phyloP scores from a whole-genome alignment of 2,113 vertebrate species.

The Oncorhynchus masou region DNA sequence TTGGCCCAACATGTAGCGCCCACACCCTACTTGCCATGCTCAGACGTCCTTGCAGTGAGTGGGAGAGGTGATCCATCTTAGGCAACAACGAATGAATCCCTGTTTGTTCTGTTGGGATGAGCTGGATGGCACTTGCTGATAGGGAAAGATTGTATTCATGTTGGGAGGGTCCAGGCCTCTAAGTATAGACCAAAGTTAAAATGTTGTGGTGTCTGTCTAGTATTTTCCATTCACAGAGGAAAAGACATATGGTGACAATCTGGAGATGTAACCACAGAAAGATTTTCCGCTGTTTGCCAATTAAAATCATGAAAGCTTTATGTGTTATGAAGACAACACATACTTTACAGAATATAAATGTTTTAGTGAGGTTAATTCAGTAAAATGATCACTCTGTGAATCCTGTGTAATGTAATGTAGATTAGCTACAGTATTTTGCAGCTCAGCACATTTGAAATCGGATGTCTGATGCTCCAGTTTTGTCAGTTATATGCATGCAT shows the following conservation, averaged over 20 bases:
- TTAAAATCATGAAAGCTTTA: slow-evolving; percentile 28
- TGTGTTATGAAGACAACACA: neutral
- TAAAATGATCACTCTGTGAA: neutral
- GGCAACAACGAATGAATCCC: slow-evolving; percentile 52
- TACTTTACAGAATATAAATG: neutral
- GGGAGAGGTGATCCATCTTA: slow-evolving; percentile 38
- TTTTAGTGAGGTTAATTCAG: neutral
- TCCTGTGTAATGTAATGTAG: neutral
- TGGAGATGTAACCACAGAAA: slow-evolving; percentile 30
- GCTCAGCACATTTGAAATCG: neutral
- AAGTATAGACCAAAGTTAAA: neutral
- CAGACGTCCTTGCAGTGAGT: slow-evolving; percentile 57
- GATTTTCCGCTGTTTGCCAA: slow-evolving; percentile 34
- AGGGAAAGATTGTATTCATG: neutral
- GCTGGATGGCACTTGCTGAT: neutral
- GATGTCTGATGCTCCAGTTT: neutral
- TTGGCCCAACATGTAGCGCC: slow-evolving; percentile 11
- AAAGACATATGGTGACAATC: slow-evolving; percentile 56
- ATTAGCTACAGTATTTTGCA: neutral
- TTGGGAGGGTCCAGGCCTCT: neutral
- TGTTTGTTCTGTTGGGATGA: slow-evolving; percentile 38
- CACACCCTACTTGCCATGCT: slow-evolving; percentile 59
- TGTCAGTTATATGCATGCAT: neutral
- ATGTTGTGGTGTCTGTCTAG: neutral
- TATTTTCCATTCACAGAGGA: neutral